phyloP scores from a whole-genome alignment of 2,113 vertebrate species.

The Thermophis baileyi region DNA sequence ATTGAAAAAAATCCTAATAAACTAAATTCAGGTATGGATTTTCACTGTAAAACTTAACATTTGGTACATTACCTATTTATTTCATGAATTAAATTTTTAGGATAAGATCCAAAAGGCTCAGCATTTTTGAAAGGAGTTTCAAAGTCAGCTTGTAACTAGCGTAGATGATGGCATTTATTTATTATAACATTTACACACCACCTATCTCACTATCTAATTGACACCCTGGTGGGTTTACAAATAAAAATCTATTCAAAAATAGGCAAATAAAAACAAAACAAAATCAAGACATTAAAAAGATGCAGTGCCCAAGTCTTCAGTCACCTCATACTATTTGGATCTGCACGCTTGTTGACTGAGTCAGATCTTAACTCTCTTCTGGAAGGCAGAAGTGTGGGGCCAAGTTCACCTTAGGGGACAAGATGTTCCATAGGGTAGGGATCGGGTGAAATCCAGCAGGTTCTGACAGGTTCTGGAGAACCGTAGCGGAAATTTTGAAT shows the following conservation, averaged over 20 bases:
- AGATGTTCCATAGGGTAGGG: background rate
- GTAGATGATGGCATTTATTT: background rate
- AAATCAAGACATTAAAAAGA: no score
- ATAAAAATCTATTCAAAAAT: no score
- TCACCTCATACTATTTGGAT: background rate
- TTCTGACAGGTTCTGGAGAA: no score
- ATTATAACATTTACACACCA: no score
- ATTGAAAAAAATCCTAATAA: background rate
- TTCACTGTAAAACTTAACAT: background rate
- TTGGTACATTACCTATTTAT: background rate
- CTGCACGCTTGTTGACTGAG: background rate
- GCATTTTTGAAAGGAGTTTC: background rate
- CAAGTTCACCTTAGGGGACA: background rate
- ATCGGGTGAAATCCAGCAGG: no score
- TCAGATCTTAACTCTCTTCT: background rate
- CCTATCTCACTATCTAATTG: no score
- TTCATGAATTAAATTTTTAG: background rate
- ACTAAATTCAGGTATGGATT: background rate
- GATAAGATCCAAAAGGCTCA: background rate
- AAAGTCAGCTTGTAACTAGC: background rate
- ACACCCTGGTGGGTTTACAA: no score
- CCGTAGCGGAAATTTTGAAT: no score
- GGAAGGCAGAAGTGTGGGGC: background rate
- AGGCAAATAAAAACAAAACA: no score
- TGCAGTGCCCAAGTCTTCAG: no score